phyloP scores from a whole-genome alignment of 2,113 vertebrate species.

The Microcebus tavaratra region DNA sequence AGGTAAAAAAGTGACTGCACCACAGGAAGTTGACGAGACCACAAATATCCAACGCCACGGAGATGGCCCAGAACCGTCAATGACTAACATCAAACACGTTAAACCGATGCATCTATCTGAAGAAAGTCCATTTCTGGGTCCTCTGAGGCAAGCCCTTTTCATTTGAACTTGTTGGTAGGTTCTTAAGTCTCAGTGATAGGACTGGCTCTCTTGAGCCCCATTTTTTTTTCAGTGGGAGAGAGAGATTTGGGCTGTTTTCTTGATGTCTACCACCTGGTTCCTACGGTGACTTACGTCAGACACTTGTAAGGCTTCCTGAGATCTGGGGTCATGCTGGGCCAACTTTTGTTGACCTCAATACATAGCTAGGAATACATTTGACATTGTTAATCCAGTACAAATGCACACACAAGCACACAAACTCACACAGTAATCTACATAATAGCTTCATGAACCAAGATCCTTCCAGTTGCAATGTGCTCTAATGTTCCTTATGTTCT shows the following conservation, averaged over 20 bases:
- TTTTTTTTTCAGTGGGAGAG: neutral
- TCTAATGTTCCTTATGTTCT: neutral
- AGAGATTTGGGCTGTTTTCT: neutral
- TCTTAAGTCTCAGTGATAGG: neutral
- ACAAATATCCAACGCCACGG: slow-evolving; percentile 81
- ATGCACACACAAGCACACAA: neutral
- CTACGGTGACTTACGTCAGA: neutral
- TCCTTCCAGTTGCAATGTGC: fast-evolving
- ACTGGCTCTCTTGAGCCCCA: neutral
- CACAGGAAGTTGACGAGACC: slow-evolving; percentile 89
- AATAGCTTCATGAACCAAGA: neutral
- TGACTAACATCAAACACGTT: slow-evolving; percentile 55
- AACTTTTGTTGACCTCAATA: neutral
- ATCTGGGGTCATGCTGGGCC: neutral
- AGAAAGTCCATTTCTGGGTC: neutral
- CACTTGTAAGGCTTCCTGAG: neutral
- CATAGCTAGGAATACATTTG: neutral
- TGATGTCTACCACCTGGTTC: neutral
- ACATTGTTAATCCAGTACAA: neutral
- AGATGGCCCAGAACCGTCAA: slow-evolving; percentile 77
- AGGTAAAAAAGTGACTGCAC: slow-evolving; percentile 81
- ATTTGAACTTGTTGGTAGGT: neutral
- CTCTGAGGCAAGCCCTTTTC: neutral
- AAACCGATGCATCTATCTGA: slow-evolving; percentile 31
- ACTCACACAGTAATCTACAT: neutral